Conservation (phyloP, 1,140 invertebrate genomes). For the Halictus rubicundus region DNA sequence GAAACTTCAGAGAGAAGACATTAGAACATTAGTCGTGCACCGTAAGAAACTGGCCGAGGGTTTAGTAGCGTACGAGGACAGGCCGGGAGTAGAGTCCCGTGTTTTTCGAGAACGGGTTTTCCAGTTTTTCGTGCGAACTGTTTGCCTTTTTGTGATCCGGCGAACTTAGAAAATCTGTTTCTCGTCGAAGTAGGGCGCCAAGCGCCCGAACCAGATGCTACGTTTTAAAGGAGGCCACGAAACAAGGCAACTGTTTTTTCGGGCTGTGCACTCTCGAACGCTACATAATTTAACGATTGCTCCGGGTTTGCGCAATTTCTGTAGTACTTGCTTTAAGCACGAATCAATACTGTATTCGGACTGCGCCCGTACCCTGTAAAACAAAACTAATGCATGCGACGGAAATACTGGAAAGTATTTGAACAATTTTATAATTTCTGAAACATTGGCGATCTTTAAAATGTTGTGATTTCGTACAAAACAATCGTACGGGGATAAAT, state of each 20-base stretch:
- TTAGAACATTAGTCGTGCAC: background rate
- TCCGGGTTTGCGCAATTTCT: background rate
- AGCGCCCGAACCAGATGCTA: background rate
- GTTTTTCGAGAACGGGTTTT: background rate
- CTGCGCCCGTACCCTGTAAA: no score
- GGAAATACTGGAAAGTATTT: no score
- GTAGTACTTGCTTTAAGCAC: background rate
- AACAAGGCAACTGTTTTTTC: background rate
- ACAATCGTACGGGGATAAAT: no score
- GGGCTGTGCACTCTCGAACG: background rate
- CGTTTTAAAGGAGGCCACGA: background rate
- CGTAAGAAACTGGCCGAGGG: background rate
- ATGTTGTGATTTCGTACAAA: no score
- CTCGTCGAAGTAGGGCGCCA: background rate
- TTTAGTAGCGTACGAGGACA: background rate
- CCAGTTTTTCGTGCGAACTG: background rate
- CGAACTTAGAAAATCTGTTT: background rate
- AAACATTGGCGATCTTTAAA: no score
- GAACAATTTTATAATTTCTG: no score
- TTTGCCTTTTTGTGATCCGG: background rate
- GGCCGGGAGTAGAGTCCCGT: background rate
- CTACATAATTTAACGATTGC: background rate
- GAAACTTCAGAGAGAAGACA: background rate
- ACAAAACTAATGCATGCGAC: no score
- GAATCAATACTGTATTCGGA: background rate